Conservation (phyloP, 2,797 vertebrate species). For the Tympanoctomys barrerae region DNA sequence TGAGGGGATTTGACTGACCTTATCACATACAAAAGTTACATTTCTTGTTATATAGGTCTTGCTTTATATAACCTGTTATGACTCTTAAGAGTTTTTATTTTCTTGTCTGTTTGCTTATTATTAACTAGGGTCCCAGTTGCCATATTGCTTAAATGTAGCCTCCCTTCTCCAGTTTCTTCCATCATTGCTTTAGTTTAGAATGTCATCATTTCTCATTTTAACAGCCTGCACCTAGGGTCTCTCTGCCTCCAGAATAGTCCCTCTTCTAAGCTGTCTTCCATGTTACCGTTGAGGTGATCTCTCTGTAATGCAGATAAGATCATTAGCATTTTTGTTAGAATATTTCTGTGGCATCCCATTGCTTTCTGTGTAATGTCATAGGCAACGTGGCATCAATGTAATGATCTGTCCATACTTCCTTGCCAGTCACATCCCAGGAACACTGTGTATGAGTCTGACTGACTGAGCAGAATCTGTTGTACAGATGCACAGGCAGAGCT, state of each 20-base stretch:
- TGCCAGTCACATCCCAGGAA: not conserved
- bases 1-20: no score
- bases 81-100: slow-evolving; percentile 18
- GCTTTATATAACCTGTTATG: not conserved
- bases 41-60: no score
- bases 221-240: not conserved
- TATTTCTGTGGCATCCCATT: slow-evolving; percentile 38
- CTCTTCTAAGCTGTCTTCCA: slow-evolving; percentile 20
- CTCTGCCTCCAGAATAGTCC: not conserved
- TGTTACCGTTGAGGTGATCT: slow-evolving; percentile 50
- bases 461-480: not conserved
- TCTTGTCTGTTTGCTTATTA: slow-evolving; percentile 49
- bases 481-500: not conserved
- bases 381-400: not conserved
- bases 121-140: not conserved
- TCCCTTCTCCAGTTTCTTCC: slow-evolving; percentile 21
- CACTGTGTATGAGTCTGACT: not conserved
- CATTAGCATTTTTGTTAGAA: slow-evolving; percentile 55
- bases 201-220: slow-evolving; percentile 34
- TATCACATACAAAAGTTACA: no score
- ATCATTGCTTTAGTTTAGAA: slow-evolving; percentile 18
- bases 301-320: slow-evolving; percentile 53
- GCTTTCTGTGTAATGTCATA: slow-evolving; percentile 49
- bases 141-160: slow-evolving; percentile 1
- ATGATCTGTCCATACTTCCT: not conserved